Base-by-base conservation (phyloP, 2,113 vertebrate species). In the Telmatochromis brichardi region DNA sequence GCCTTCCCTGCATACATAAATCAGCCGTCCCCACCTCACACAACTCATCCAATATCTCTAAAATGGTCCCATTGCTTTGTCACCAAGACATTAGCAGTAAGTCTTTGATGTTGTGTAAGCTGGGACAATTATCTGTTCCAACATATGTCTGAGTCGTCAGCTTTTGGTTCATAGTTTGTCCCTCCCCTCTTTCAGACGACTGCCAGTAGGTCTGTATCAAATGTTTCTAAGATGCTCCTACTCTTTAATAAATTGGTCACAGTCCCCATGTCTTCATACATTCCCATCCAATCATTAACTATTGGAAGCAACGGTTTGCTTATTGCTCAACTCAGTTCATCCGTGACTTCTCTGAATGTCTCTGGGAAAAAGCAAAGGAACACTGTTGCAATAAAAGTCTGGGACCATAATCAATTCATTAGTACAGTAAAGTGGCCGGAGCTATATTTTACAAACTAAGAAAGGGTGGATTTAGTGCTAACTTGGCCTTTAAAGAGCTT, bases 341-440 rank as follows among this genome's bases (percentile, higher is more conserved):
- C 45, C 26, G 4, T 51, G 73, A 78, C 42, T 78, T 78, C 15
- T 78, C 71, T 78, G 42, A 8, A 50, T 13, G 26, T 33, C 26
- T 78, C 15, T 51, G 73, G 45, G 73, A 78, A 78, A 50, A 50
- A 1, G 42, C 42, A 76, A 76, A 76, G 26, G 9, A 78, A 51
- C 17, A 33, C 45, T 78, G 17, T 33, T 33, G 73, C 45, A 50
- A 78, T 51, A 51, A 78, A 78, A 78, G 73, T 51, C 45, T 33
- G 73, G 73, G 45, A 78, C 45, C 73, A 51, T 17, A 78, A 78
- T 51, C 73, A 31, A 78, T 51, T 78, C 73, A 78, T 78, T 78
- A 78, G 45, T 51, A 51, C 17, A 78, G 73, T 31, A 78, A 51
- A 78, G 73, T 78, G 45, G 5, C 73, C 4, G 1, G 26, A 33